Evolutionary conservation across 2,113 vertebrate genomes (phyloP), one percentile per base, ranked within the genome.

Genomic region (Apeltes quadracus): DNA sequence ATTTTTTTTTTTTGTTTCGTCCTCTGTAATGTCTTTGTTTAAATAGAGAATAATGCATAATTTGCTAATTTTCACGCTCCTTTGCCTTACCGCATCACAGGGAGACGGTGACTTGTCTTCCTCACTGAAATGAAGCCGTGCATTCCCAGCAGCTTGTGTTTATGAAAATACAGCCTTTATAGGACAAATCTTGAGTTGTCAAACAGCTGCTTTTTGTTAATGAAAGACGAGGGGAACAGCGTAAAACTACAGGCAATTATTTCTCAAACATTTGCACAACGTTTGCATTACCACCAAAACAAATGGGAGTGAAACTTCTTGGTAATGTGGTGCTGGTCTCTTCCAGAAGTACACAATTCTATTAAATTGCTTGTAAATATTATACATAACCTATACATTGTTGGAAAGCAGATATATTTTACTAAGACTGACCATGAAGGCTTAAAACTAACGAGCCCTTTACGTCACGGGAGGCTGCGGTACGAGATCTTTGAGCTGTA

Each of bases 21-120:
- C 43, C 9, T 57, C 22, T 43, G 27, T 54, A 25, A 16, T 41
- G 14, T 81, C 16, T 73, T 65, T 85, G 55, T 80, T 83, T 16
- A 34, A 34, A 55, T 61, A 67, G 48, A 69, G 23, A 22, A 53
- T 14, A 56, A 63, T 32, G 3, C 5, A 32, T 25, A 5, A 71
- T 72, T 54, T 54, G 7, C 93, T 93, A 86, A 91, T 91, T 87
- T 25, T 23, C 38, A 86, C 77, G 61, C 90, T 82, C 73, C 83
- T 94, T 93, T 96, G 96, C 95, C 96, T 96, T 96, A 96, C 87
- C 64, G 76, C 85, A 90, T 91, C 76, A 59, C 23, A 79, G 87
- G 69, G 57, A 84, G 54, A 81, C 79, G 79, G 76, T 58, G 81
- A 68, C 63, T 50, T 61, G 48, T 50, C 32, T 54, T 29, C 22